Conservation (phyloP, 2,797 vertebrate species). For the Chelmon rostratus region DNA sequence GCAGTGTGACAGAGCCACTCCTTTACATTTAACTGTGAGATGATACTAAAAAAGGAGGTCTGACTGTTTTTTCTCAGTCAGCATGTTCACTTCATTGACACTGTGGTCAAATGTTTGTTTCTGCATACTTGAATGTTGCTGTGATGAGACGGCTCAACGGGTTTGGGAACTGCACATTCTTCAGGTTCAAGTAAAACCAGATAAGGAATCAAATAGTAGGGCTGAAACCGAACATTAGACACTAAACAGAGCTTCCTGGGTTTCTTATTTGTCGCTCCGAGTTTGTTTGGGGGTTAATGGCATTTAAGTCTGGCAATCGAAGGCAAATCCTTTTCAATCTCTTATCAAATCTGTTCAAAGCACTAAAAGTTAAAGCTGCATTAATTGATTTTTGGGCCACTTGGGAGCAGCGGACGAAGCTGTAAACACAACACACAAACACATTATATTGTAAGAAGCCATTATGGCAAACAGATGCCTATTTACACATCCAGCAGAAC, state of each 20-base stretch:
- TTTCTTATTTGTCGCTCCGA: not conserved
- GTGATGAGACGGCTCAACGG: constrained; percentile 19
- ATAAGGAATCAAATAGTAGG: constrained; percentile 37
- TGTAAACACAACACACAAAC: not conserved
- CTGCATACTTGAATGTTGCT: constrained; percentile 18
- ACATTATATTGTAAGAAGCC: not conserved
- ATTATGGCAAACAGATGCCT: not conserved
- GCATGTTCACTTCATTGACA: not conserved
- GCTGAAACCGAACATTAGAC: constrained; percentile 13
- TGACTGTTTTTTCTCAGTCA: not conserved
- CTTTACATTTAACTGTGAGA: not conserved
- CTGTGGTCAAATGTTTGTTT: not conserved
- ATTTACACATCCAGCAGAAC: not conserved
- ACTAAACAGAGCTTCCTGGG: not conserved
- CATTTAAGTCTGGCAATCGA: not conserved
- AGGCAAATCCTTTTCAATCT: not conserved
- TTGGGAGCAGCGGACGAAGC: not conserved
- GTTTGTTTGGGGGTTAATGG: not conserved
- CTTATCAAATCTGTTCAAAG: not conserved
- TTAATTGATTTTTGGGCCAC: not conserved
- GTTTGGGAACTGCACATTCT: constrained; percentile 23
- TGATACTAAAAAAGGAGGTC: not conserved
- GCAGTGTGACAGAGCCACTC: constrained; percentile 8
- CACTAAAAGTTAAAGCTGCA: not conserved
- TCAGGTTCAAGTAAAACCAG: constrained; percentile 45